A percentile compares a stretch with the other conserved stretches of the same genome.
Conservation (phyloP, 2,888 invertebrate genomes). For the Drosophila ezoana region DNA sequence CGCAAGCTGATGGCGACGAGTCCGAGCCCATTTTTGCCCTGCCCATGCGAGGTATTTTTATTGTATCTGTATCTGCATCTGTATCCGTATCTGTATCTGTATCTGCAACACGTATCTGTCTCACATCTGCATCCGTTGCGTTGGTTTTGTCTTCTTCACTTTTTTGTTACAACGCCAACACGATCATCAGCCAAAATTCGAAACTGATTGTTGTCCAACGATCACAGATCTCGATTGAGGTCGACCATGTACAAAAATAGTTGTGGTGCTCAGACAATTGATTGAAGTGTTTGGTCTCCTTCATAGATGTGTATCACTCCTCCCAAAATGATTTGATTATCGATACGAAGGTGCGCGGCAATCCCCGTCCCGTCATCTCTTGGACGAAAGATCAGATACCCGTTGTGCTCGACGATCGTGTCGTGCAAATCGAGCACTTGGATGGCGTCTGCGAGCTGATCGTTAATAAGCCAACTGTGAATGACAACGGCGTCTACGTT, state of each 20-base stretch:
- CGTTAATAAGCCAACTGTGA: slow-evolving; percentile 88
- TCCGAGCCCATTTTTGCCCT: slow-evolving; percentile 84
- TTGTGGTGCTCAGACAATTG: slow-evolving; percentile 47
- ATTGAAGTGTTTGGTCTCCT: slow-evolving; percentile 52
- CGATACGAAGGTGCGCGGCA: slow-evolving; percentile 92
- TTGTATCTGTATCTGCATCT: slow-evolving; percentile 30
- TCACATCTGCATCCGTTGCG: slow-evolving; percentile 26
- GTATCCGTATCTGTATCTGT: slow-evolving; percentile 15
- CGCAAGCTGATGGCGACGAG: slow-evolving; percentile 83
- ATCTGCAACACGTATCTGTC: slow-evolving; percentile 1
- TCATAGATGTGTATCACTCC: slow-evolving; percentile 89
- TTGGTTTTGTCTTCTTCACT: slow-evolving; percentile 29
- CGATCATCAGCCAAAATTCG: slow-evolving; percentile 43
- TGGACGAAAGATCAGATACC: slow-evolving; percentile 91
- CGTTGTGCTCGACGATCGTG: slow-evolving; percentile 87
- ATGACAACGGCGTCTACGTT: slow-evolving; percentile 86
- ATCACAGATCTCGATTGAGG: slow-evolving; percentile 69
- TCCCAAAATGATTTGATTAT: slow-evolving; percentile 91
- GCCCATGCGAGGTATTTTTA: slow-evolving; percentile 88
- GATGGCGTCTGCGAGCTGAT: slow-evolving; percentile 91
- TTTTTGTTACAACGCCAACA: slow-evolving; percentile 63
- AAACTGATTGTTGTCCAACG: slow-evolving; percentile 42
- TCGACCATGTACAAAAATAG: slow-evolving; percentile 77
- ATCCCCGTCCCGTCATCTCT: slow-evolving; percentile 89
- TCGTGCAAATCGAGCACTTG: slow-evolving; percentile 89